These are phyloP conservation scores for Rotaria macrura DNA, from an alignment of 2,888 invertebrate species.

Conservation along the genomic window DNA sequence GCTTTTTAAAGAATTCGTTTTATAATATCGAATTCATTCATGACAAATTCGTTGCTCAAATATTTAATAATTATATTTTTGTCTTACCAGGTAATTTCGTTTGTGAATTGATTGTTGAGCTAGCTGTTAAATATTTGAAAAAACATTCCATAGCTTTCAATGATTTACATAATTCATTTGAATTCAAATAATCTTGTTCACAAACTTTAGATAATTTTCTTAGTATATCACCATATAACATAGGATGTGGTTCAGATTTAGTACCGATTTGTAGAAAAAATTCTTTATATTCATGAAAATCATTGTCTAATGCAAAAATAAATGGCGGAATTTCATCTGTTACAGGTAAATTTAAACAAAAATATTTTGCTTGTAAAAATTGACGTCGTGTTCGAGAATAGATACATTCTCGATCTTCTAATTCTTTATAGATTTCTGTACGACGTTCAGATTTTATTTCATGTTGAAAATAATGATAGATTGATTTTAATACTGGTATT, in stretches of 20 bases:
- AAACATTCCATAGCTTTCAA: constrained; percentile 33
- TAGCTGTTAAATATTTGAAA: constrained; percentile 26
- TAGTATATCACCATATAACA: constrained; percentile 31
- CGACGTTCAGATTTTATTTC: constrained; percentile 24
- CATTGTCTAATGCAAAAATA: constrained; percentile 22
- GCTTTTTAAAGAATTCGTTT: too few species aligned
- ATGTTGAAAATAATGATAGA: constrained; percentile 27
- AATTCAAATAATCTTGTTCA: constrained; percentile 30
- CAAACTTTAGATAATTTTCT: constrained; percentile 34
- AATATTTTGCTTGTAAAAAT: constrained; percentile 23
- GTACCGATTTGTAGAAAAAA: constrained; percentile 27
- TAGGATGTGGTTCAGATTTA: constrained; percentile 23
- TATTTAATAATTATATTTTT: background rate
- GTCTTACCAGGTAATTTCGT: constrained; percentile 24
- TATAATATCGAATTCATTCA: too few species aligned
- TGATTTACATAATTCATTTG: constrained; percentile 33
- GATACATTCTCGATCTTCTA: constrained; percentile 24
- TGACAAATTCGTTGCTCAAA: too few species aligned
- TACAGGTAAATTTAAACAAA: constrained; percentile 19
- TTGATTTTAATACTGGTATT: background rate
- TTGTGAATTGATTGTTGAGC: background rate
- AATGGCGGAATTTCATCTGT: constrained; percentile 31
- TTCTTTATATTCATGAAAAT: constrained; percentile 21
- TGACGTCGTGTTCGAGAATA: constrained; percentile 24
- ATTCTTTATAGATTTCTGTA: constrained; percentile 26